Evolutionary conservation across 2,797 vertebrate species (phyloP).

Genomic region (Pygocentrus nattereri): DNA sequence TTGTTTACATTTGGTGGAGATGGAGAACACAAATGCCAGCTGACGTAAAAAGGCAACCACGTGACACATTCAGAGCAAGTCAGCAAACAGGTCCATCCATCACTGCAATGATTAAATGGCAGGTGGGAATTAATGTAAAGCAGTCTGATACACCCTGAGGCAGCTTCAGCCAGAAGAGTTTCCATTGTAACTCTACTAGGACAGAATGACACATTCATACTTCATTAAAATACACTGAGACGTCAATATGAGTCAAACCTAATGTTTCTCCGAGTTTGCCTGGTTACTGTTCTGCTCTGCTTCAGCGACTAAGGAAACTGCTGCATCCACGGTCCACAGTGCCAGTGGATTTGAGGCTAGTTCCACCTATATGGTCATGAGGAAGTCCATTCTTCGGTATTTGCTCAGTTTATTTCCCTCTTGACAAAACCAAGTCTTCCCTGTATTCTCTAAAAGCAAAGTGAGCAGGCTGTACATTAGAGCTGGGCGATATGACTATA

Average conservation of each 20-base stretch:
- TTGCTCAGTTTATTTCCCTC: constrained; percentile 18
- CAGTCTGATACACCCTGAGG: neutral
- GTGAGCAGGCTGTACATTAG: no score
- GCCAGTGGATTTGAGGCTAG: neutral
- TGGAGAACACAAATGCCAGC: constrained; percentile 25
- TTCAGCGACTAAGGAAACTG: neutral
- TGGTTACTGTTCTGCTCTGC: neutral
- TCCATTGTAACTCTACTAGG: neutral
- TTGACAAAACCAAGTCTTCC: neutral
- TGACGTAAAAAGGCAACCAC: constrained; percentile 43
- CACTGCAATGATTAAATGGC: neutral
- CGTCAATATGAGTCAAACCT: neutral
- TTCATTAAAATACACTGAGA: neutral
- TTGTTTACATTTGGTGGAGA: constrained; percentile 56
- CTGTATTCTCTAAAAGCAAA: neutral
- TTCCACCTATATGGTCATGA: neutral
- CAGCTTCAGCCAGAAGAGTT: neutral
- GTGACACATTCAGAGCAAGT: constrained; percentile 23
- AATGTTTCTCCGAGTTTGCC: neutral
- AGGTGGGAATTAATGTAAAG: constrained; percentile 17
- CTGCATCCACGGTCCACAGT: neutral
- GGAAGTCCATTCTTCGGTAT: constrained; percentile 8
- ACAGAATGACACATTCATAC: neutral
- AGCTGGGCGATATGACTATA: no score
- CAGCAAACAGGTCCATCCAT: constrained; percentile 9